A percentile compares a stretch with the other conserved stretches of the same genome.
phyloP scores from a whole-genome alignment of 2,888 invertebrate species.

The Eustalomyia histrio region DNA sequence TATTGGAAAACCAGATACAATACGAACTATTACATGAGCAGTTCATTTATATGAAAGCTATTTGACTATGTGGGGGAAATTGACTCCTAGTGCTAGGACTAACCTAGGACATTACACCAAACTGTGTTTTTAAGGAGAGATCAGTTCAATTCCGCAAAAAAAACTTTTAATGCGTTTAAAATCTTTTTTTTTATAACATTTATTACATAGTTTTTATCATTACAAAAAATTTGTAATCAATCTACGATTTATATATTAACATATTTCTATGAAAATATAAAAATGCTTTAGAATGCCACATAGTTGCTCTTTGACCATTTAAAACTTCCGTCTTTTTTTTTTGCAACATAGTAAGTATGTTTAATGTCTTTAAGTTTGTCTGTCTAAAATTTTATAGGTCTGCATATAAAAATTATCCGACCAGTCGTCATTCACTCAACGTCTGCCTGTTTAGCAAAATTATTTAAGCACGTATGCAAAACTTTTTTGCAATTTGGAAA shows the following conservation, averaged over 20 bases:
- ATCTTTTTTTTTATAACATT: no score
- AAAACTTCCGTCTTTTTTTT: conserved; percentile 41
- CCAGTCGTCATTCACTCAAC: neutral
- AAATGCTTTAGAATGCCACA: conserved; percentile 16
- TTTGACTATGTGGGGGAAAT: no score
- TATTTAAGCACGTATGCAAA: conserved; percentile 32
- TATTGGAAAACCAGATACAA: no score
- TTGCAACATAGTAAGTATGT: neutral
- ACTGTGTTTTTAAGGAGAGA: no score
- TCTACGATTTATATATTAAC: neutral
- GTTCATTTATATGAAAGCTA: no score
- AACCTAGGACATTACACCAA: no score
- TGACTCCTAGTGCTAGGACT: no score
- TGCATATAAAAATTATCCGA: conserved; percentile 30
- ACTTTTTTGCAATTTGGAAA: conserved; percentile 37
- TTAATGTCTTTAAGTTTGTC: neutral
- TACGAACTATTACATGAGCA: no score
- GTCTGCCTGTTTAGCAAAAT: conserved; percentile 35
- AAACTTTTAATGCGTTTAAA: no score
- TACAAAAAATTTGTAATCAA: no score
- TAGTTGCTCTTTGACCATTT: conserved; percentile 12
- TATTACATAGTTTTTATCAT: no score
- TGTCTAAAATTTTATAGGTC: conserved; percentile 45
- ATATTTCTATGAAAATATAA: conserved; percentile 43
- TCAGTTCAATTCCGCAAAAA: no score